Conservation (phyloP, 23 tunicate genomes). For the Clavelina lepadiformis region DNA sequence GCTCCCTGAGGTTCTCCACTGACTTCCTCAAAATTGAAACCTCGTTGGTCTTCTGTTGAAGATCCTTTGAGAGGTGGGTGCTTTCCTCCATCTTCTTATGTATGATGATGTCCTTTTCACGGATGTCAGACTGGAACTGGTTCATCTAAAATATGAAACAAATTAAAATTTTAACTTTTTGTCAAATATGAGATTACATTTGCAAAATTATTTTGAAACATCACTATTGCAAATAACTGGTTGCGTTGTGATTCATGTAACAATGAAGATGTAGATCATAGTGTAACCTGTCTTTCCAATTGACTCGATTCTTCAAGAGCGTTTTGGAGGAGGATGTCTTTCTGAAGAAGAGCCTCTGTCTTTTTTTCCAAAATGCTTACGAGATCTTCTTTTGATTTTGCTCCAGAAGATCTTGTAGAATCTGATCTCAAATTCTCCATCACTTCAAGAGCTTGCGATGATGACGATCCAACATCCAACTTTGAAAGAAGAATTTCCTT, state of each 20-base stretch:
- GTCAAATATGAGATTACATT: too few species aligned
- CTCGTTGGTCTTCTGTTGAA: slow-evolving; percentile 51
- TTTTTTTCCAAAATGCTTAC: slow-evolving; percentile 29
- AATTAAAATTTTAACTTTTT: too few species aligned
- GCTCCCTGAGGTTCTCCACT: slow-evolving; percentile 80
- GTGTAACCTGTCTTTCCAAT: background rate
- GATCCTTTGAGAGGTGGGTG: slow-evolving; percentile 26
- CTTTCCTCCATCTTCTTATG: slow-evolving; percentile 36
- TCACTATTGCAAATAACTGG: too few species aligned
- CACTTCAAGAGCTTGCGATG: background rate
- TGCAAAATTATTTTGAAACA: too few species aligned
- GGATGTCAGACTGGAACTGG: slow-evolving; percentile 29
- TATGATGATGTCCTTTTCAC: slow-evolving; percentile 60
- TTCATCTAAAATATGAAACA: slow-evolving; percentile 10
- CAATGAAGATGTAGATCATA: too few species aligned
- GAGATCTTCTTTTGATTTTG: slow-evolving; percentile 21
- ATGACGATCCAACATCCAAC: slow-evolving; percentile 8
- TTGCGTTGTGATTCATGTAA: too few species aligned
- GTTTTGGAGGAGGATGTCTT: slow-evolving; percentile 50
- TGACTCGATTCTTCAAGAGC: background rate
- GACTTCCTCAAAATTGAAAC: slow-evolving; percentile 57
- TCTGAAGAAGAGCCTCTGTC: slow-evolving; percentile 45
- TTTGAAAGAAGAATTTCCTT: slow-evolving; percentile 38
- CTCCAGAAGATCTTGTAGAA: slow-evolving; percentile 2
- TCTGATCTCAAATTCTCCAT: slow-evolving; percentile 30